These are phyloP conservation scores for Trichechus manatus DNA, from an alignment of 2,113 vertebrate genomes.

Conservation along the genomic window DNA sequence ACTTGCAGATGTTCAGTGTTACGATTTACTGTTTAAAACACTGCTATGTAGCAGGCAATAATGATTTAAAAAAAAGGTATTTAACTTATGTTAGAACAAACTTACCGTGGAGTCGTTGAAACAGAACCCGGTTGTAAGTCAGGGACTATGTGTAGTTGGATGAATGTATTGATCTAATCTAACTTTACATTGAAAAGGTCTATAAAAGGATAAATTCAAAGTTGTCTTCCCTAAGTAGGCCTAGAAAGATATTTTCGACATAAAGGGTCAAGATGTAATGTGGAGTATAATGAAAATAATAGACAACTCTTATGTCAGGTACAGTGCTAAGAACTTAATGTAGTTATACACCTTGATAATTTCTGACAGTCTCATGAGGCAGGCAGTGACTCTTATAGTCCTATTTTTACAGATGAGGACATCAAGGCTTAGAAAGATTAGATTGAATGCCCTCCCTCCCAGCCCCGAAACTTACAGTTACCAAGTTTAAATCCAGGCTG, in stretches of 20 bases:
- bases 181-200: slow-evolving; percentile 5
- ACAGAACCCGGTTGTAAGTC: too few relatives aligned
- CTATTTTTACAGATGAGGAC: too few relatives aligned
- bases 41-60: too few relatives aligned
- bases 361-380: too few relatives aligned
- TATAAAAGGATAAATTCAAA: not conserved
- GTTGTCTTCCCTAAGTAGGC: not conserved
- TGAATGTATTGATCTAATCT: slow-evolving; percentile 45
- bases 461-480: not conserved
- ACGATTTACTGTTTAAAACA: too few relatives aligned
- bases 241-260: not conserved
- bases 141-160: not conserved
- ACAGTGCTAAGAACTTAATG: not conserved
- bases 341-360: not conserved
- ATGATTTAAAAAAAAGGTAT: too few relatives aligned
- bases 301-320: not conserved
- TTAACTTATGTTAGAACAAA: too few relatives aligned
- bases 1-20: too few relatives aligned
- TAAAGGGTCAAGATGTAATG: not conserved
- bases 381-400: not conserved
- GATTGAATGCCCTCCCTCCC: not conserved
- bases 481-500: not conserved
- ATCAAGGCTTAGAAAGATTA: too few relatives aligned
- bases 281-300: not conserved
- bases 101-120: too few relatives aligned